Conservation (phyloP, 2,113 vertebrate species). For the Alexandromys fortis region DNA sequence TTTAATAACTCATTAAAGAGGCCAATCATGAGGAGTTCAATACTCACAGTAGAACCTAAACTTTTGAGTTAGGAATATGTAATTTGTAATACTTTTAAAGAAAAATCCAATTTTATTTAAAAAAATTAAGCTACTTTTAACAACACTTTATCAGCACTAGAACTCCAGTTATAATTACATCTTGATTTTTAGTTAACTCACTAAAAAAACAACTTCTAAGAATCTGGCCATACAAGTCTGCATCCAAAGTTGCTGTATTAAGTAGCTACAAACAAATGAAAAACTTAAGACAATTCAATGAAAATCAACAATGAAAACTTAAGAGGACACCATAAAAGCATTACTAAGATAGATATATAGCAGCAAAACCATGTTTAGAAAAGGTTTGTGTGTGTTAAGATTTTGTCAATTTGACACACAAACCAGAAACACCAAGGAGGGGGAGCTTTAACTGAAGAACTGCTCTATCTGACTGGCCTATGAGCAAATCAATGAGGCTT, state of each 20-base stretch:
- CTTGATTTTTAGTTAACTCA: neutral
- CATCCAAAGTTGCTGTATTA: neutral
- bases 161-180: neutral
- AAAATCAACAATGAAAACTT: conserved; percentile 25
- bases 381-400: neutral
- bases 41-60: neutral
- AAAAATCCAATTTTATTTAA: neutral
- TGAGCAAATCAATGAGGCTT: neutral
- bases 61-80: neutral
- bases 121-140: conserved; percentile 41
- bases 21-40: neutral
- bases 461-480: neutral
- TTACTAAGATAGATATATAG: neutral
- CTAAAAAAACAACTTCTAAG: neutral
- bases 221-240: conserved; percentile 11
- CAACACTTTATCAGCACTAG: neutral
- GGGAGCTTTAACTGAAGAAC: neutral
- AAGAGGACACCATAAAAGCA: neutral
- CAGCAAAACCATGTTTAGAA: conserved; percentile 3
- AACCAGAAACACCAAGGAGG: neutral
- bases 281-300: neutral
- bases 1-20: conserved; percentile 6
- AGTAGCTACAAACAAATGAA: neutral
- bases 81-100: conserved; percentile 23
- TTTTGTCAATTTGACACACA: neutral